Conservation (phyloP, 2,888 invertebrate genomes). For the Phengaris alcon region DNA sequence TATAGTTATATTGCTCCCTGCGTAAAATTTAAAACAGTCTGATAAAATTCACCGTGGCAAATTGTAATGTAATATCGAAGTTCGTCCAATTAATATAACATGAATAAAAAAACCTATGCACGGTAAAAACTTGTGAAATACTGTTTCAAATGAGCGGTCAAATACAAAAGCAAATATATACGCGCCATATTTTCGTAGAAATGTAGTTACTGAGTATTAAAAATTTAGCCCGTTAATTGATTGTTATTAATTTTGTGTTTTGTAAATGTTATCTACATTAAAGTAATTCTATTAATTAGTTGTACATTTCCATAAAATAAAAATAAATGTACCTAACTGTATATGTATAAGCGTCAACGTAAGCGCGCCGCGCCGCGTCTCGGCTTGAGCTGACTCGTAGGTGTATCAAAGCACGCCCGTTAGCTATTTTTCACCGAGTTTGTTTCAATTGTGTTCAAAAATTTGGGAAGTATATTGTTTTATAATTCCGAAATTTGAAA, state of each 20-base stretch:
- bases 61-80: slow-evolving; percentile 2
- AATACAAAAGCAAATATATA: slow-evolving; percentile 23
- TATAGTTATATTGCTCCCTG: not conserved
- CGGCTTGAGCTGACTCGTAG: not conserved
- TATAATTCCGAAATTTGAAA: not conserved
- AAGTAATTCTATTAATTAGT: too few relatives aligned
- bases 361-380: too few relatives aligned
- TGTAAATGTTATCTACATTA: too few relatives aligned
- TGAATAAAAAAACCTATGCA: not conserved
- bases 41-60: not conserved
- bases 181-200: slow-evolving; percentile 21
- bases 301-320: too few relatives aligned
- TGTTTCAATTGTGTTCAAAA: not conserved
- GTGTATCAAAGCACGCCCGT: slow-evolving; percentile 25
- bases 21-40: not conserved
- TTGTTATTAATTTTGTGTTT: too few relatives aligned
- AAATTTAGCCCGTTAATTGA: too few relatives aligned
- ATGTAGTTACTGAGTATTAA: not conserved
- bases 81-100: slow-evolving; percentile 7
- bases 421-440: not conserved
- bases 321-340: too few relatives aligned
- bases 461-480: not conserved
- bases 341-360: too few relatives aligned
- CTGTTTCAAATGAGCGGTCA: slow-evolving; percentile 4
- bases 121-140: not conserved